phyloP scores from a whole-genome alignment of 2,888 invertebrate species.

The Cerastoderma edule region DNA sequence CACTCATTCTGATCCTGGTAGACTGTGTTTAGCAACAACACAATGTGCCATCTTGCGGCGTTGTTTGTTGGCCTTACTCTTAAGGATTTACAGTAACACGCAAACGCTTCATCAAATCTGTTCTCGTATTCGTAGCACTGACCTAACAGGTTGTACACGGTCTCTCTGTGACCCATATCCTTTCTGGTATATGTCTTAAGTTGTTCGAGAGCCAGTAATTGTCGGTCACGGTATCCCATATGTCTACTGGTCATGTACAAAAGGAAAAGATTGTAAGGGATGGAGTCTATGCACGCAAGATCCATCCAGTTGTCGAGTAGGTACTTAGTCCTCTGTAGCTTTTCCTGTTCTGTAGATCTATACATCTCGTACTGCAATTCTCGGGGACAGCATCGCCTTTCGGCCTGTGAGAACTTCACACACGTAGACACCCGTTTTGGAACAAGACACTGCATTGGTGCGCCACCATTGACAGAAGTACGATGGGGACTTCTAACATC shows the following conservation, averaged over 20 bases:
- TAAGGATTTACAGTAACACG: constrained; percentile 21
- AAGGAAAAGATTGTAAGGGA: constrained; percentile 29
- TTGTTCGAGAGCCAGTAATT: not conserved
- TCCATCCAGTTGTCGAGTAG: not conserved
- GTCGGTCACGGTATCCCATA: not conserved
- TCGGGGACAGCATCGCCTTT: not conserved
- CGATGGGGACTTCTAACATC: not conserved
- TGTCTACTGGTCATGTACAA: constrained; percentile 30
- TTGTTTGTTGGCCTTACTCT: constrained; percentile 18
- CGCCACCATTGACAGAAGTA: not conserved
- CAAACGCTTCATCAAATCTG: constrained; percentile 1
- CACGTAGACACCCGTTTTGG: not conserved
- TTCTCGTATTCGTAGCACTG: constrained; percentile 27
- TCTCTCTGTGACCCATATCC: constrained; percentile 22
- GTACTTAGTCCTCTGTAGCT: not conserved
- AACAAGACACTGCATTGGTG: not conserved
- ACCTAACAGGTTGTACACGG: constrained; percentile 26
- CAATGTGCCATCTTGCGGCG: constrained; percentile 24
- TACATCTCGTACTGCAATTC: not conserved
- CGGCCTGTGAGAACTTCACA: not conserved
- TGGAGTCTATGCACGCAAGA: constrained; percentile 17
- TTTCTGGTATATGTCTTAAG: not conserved
- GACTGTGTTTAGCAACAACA: not conserved
- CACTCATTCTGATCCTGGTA: too few species aligned
- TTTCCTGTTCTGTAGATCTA: not conserved